Conservation (phyloP, 1,140 invertebrate genomes). For the Centruroides sculpturatus region DNA sequence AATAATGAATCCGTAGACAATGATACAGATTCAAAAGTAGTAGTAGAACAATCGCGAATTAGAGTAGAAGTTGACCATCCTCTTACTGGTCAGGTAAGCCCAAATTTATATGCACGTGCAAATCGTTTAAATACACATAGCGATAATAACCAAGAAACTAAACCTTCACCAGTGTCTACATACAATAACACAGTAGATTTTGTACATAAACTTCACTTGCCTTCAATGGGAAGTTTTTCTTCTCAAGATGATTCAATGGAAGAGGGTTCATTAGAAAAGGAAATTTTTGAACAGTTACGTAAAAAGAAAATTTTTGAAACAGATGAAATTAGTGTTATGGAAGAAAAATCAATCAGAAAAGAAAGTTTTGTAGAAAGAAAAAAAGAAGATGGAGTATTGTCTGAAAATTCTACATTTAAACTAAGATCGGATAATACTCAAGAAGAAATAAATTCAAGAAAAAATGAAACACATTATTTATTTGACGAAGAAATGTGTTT, state of each 20-base stretch:
- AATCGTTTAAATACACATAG: neutral
- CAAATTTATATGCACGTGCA: slow-evolving; percentile 8
- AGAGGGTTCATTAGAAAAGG: slow-evolving; percentile 16
- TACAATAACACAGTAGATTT: slow-evolving; percentile 24
- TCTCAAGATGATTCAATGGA: slow-evolving; percentile 32
- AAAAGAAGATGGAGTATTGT: too few relatives aligned
- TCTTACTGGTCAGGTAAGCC: slow-evolving; percentile 4
- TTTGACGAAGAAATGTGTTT: too few relatives aligned
- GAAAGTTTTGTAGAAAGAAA: too few relatives aligned
- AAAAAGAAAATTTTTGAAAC: neutral
- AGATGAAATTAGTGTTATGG: too few relatives aligned
- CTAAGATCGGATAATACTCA: too few relatives aligned
- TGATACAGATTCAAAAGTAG: too few relatives aligned
- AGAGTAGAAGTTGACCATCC: slow-evolving; percentile 4
- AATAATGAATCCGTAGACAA: too few relatives aligned
- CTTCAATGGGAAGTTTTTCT: slow-evolving; percentile 32
- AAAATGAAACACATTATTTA: too few relatives aligned
- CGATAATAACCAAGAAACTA: too few relatives aligned
- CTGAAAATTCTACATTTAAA: too few relatives aligned
- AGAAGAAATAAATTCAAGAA: too few relatives aligned
- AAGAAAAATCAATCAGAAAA: too few relatives aligned
- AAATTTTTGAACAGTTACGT: neutral
- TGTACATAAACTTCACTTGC: slow-evolving; percentile 29
- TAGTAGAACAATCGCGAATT: neutral
- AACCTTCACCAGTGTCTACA: neutral